A percentile compares a stretch with the other conserved stretches of the same genome.
Conservation (phyloP, 2,797 vertebrate species). For the Antrozous pallidus region DNA sequence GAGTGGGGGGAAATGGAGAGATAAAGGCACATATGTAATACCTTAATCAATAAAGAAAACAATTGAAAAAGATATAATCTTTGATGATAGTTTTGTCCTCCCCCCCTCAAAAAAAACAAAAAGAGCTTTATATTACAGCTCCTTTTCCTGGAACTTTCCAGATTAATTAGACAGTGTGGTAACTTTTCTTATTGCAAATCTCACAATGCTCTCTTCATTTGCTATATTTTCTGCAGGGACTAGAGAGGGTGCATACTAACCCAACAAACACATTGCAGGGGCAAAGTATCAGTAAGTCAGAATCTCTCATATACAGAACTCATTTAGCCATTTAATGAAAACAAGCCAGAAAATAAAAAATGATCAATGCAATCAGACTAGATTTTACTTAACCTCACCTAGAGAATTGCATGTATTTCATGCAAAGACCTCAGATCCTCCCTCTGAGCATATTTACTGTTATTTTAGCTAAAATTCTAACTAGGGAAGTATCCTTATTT, state of each 20-base stretch:
- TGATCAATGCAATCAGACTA: background rate
- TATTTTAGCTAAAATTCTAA: background rate
- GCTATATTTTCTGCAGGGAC: background rate
- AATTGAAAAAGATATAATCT: background rate
- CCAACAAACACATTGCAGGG: background rate
- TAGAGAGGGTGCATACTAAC: background rate
- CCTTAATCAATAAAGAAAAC: no score
- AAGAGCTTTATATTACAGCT: no score
- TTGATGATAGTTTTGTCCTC: background rate
- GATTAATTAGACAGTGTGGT: background rate
- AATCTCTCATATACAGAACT: background rate
- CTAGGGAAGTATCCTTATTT: background rate
- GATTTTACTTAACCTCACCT: background rate
- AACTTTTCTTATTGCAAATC: background rate
- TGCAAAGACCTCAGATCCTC: background rate
- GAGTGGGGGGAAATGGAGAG: no score
- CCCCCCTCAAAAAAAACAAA: no score
- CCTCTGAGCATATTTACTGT: background rate
- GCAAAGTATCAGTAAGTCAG: background rate
- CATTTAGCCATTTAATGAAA: background rate
- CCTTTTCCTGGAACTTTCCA: background rate
- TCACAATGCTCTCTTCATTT: background rate
- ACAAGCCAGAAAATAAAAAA: background rate
- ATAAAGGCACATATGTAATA: no score
- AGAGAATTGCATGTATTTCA: background rate